phyloP scores from a whole-genome alignment of 2,113 vertebrate genomes.

The Pagrus major region DNA sequence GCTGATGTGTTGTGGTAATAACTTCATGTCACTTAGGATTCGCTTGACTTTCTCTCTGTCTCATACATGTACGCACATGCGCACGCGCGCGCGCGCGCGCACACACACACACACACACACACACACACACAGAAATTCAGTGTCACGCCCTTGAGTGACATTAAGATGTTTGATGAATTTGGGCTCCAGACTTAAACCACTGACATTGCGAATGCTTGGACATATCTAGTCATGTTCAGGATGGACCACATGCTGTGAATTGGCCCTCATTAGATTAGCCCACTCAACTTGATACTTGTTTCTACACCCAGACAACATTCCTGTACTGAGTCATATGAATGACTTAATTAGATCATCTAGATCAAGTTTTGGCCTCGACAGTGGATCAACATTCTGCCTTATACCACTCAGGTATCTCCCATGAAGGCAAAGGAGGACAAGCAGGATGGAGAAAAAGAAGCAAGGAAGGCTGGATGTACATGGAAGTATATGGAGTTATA shows the following conservation, averaged over 20 bases:
- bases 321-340: slow-evolving; percentile 37
- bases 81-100: not conserved
- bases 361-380: slow-evolving; percentile 2
- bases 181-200: not conserved
- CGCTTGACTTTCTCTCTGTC: not conserved
- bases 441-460: not conserved
- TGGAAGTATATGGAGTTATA: no score
- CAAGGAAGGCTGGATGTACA: not conserved
- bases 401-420: not conserved
- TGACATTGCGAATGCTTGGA: slow-evolving; percentile 1
- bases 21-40: not conserved
- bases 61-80: not conserved
- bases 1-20: not conserved
- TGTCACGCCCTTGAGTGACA: not conserved
- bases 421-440: not conserved
- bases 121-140: not conserved
- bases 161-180: not conserved
- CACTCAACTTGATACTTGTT: slow-evolving; percentile 27
- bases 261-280: slow-evolving; percentile 42
- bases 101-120: not conserved
- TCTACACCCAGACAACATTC: slow-evolving; percentile 41
- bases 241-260: slow-evolving; percentile 26
- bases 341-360: slow-evolving; percentile 41
- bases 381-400: not conserved
- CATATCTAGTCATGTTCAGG: not conserved